Evolutionary conservation across 2,888 invertebrate genomes (phyloP), one percentile per base, ranked within the genome.

Genomic region (Drosophila mulleri): DNA sequence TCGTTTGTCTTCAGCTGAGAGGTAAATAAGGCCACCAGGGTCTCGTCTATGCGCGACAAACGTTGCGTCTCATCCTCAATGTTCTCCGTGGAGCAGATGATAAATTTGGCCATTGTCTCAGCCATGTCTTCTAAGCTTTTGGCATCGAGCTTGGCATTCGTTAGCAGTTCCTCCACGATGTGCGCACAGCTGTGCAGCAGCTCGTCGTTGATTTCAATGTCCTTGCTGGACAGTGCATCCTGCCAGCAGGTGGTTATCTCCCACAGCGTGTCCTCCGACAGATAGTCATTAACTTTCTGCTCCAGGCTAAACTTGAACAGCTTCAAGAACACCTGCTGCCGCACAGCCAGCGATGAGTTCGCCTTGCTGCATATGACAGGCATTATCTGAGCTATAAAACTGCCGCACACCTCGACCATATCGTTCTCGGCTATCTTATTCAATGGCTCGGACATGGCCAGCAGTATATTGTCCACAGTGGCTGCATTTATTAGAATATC

Each of bases 221-320:
- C 92, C 57, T 90, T 82, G 75, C 91, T 91, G 2, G 92, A 92
- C 6, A 94, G 77, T 9, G 94, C 93, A 90, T 94, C 94, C 84
- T 94, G 94, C 95, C 95, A 95, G 45, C 94, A 94, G 18, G 94
- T 93, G 23, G 93, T 94, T 44, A 94, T 92, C 91, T 95, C 95
- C 93, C 93, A 93, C 78, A 94, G 91, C 14, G 94, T 94, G 73
- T 94, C 94, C 66, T 92, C 91, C 0, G 92, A 91, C 18, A 93
- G 74, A 67, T 86, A 83, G 54, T 92, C 90, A 58, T 84, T 90
- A 2, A 88, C 88, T 12, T 83, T 88, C 42, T 90, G 90, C 67
- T 92, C 91, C 67, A 94, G 92, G 42, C 93, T 93, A 47, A 94
- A 92, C 73, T 91, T 91, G 73, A 94, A 94, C 29, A 94, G 83